Evolutionary conservation across 2,888 invertebrate species (phyloP).

Genomic region (Sycophila texana): DNA sequence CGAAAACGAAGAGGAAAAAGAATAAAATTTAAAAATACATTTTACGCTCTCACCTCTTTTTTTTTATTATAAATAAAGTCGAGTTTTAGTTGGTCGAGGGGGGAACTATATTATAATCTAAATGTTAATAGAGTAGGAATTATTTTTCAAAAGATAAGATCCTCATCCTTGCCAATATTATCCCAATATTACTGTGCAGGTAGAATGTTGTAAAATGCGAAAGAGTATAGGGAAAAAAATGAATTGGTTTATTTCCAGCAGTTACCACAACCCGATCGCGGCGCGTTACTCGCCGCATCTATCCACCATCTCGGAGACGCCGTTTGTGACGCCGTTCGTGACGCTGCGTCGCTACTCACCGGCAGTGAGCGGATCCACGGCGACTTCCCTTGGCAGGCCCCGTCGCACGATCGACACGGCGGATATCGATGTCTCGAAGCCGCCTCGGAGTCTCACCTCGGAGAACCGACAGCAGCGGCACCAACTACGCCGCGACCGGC

Average conservation of each 20-base stretch:
- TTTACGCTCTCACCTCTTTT: no score
- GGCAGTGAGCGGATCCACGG: slow-evolving; percentile 63
- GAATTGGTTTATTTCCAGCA: slow-evolving; percentile 22
- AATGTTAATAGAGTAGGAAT: no score
- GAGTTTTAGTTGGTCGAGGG: no score
- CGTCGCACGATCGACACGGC: slow-evolving; percentile 86
- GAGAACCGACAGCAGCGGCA: slow-evolving; percentile 63
- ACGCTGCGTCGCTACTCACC: slow-evolving; percentile 69
- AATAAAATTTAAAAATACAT: no score
- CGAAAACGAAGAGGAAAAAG: no score
- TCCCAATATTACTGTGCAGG: neutral
- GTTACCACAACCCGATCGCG: slow-evolving; percentile 62
- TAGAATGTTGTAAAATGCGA: neutral
- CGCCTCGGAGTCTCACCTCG: slow-evolving; percentile 61
- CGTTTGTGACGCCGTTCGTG: slow-evolving; percentile 69
- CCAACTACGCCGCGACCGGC: slow-evolving; percentile 68
- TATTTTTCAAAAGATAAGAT: no score
- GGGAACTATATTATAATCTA: no score
- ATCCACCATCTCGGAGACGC: slow-evolving; percentile 83
- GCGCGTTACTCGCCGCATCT: slow-evolving; percentile 84
- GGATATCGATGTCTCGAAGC: slow-evolving; percentile 88
- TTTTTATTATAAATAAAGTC: slow-evolving; percentile 6
- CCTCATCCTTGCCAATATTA: no score
- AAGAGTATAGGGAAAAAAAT: neutral
- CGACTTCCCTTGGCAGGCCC: slow-evolving; percentile 77